Evolutionary conservation across 2,888 invertebrate species (phyloP).

Genomic region (Lasioglossum marginatum): DNA sequence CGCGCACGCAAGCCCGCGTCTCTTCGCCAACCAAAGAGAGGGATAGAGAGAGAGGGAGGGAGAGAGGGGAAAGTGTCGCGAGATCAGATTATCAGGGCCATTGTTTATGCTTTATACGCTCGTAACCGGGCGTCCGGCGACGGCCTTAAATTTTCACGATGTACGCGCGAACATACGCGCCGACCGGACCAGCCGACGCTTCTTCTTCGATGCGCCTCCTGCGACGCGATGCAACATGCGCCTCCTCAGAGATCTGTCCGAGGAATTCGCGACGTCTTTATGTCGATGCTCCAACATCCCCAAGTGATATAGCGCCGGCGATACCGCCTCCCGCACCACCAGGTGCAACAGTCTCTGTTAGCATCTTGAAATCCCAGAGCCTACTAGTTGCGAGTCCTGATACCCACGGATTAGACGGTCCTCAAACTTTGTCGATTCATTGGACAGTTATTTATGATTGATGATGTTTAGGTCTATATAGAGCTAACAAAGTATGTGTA

Average conservation of each 20-base stretch:
- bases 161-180: slow-evolving; percentile 47
- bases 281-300: slow-evolving; percentile 52
- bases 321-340: slow-evolving; percentile 51
- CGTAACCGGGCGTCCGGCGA: slow-evolving; percentile 34
- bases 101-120: slow-evolving; percentile 71
- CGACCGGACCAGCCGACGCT: slow-evolving; percentile 6
- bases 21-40: not conserved
- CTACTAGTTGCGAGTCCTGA: no score
- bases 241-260: slow-evolving; percentile 27
- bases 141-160: slow-evolving; percentile 68
- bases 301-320: slow-evolving; percentile 60
- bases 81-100: slow-evolving; percentile 71
- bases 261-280: slow-evolving; percentile 68
- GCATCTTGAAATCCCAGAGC: not conserved
- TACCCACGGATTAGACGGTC: not conserved
- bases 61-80: slow-evolving; percentile 59
- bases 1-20: slow-evolving; percentile 33
- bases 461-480: not conserved
- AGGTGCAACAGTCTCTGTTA: slow-evolving; percentile 29
- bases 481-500: no score
- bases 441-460: not conserved
- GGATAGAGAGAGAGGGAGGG: not conserved
- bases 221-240: slow-evolving; percentile 32
- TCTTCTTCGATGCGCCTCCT: slow-evolving; percentile 39
- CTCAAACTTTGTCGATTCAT: not conserved